phyloP scores from a whole-genome alignment of 2,113 vertebrate genomes.

The Melanerpes aurifrons region DNA sequence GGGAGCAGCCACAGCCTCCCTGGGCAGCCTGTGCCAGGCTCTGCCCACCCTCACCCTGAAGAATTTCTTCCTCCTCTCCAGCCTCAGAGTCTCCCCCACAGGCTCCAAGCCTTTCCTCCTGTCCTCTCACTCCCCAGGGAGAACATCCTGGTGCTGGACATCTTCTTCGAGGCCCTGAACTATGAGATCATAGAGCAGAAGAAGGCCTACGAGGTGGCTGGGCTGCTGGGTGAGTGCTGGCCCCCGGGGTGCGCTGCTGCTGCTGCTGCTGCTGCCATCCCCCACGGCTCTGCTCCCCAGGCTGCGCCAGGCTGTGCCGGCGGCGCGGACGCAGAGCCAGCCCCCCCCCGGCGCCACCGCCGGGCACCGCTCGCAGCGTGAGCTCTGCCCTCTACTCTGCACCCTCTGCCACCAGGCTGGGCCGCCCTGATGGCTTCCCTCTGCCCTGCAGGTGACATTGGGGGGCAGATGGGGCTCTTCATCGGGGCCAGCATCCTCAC shows the following conservation, averaged over 20 bases:
- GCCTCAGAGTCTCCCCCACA: too few species aligned
- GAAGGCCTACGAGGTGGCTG: conserved; percentile 96
- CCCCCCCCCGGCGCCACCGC: background rate
- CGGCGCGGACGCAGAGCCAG: accelerated
- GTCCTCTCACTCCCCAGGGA: conserved; percentile 77
- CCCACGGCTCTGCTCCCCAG: accelerated
- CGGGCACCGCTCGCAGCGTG: accelerated
- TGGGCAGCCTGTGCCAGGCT: too few species aligned
- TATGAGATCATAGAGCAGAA: conserved; percentile 99
- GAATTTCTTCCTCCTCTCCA: too few species aligned
- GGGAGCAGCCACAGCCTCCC: too few species aligned
- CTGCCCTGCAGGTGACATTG: conserved; percentile 89
- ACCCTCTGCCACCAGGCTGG: accelerated
- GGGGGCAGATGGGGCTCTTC: conserved; percentile 98
- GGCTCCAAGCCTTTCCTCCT: background rate
- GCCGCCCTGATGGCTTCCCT: background rate
- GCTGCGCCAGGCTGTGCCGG: background rate
- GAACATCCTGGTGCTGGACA: conserved; percentile 98
- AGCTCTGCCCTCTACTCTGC: background rate
- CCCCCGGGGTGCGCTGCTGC: too few species aligned
- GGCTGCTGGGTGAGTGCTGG: conserved; percentile 89
- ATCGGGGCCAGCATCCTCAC: conserved; percentile 98
- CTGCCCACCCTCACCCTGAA: too few species aligned
- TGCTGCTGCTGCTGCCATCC: background rate
- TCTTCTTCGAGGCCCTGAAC: conserved; percentile 97